Conservation (phyloP, 1,140 invertebrate genomes). For the Cheumatopsyche charites region DNA sequence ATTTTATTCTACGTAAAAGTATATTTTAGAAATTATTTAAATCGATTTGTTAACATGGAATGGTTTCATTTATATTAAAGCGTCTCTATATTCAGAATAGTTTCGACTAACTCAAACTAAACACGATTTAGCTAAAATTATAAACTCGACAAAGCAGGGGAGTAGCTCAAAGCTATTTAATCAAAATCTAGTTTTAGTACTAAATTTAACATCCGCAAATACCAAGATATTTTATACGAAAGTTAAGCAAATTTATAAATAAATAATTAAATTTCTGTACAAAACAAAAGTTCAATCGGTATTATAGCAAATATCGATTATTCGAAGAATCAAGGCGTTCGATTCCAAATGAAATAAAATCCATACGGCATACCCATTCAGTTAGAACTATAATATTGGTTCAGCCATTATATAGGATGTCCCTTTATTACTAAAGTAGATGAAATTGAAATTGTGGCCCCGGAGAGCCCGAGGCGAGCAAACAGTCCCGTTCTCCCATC, state of each 20-base stretch:
- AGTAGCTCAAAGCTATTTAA: neutral
- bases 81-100: neutral
- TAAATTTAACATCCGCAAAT: conserved; percentile 9
- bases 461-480: conserved; percentile 31
- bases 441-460: conserved; percentile 37
- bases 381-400: conserved; percentile 21
- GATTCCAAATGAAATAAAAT: no score
- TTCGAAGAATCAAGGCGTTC: no score
- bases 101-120: conserved; percentile 35
- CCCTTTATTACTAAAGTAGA: conserved; percentile 41
- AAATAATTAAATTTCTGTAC: no score
- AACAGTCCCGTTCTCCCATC: conserved; percentile 14
- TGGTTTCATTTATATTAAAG: no score
- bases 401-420: conserved; percentile 38
- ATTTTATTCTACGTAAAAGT: no score
- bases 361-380: no score
- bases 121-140: conserved; percentile 36
- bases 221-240: neutral
- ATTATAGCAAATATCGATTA: no score
- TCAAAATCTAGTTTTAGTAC: conserved; percentile 29
- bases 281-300: no score
- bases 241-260: neutral
- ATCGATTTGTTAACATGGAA: no score
- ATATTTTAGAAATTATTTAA: neutral
- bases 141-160: conserved; percentile 8